Evolutionary conservation across 2,113 vertebrate species (phyloP).

Genomic region (Centropus unirufus): DNA sequence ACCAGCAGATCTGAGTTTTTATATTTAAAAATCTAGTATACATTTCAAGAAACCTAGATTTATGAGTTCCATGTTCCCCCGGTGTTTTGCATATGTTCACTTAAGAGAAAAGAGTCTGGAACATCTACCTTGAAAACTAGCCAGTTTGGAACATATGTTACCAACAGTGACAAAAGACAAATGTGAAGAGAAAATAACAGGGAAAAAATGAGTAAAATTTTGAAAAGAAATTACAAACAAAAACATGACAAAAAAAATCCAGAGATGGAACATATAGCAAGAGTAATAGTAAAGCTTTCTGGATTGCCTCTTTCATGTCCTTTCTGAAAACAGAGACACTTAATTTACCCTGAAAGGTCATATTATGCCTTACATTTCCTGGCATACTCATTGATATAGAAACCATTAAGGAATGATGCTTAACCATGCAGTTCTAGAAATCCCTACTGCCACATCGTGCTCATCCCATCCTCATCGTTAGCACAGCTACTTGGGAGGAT

Average conservation of each 20-base stretch:
- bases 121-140: background rate
- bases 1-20: background rate
- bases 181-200: background rate
- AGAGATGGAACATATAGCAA: background rate
- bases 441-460: too few relatives aligned
- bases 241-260: background rate
- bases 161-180: background rate
- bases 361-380: background rate
- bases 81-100: background rate
- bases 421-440: background rate
- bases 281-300: background rate
- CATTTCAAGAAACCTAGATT: background rate
- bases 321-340: background rate
- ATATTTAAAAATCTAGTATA: background rate
- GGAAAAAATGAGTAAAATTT: background rate
- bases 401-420: background rate
- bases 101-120: background rate
- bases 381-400: background rate
- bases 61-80: background rate
- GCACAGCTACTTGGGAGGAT: background rate
- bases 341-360: background rate
- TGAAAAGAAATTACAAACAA: background rate
- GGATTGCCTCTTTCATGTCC: background rate
- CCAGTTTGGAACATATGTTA: background rate
- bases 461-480: background rate